Evolutionary conservation across 30 jellyfish, hydroid and myxozoan genomes (phyloP).

Genomic region (Turritopsis rubra): DNA sequence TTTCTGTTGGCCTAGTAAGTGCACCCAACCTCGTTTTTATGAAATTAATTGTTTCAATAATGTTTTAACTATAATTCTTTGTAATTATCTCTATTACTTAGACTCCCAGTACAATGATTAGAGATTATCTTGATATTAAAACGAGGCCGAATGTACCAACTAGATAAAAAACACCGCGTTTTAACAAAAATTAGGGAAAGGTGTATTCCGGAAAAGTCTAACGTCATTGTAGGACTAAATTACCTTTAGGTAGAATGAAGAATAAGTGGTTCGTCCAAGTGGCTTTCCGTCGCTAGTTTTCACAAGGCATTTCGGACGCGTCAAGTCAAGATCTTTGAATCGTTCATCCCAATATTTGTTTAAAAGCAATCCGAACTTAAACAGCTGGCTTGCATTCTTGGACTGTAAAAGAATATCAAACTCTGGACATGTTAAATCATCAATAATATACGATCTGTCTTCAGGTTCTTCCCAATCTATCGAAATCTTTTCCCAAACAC

Average conservation of each 20-base stretch:
- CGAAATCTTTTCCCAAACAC: slow-evolving; percentile 2
- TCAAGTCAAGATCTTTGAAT: background rate
- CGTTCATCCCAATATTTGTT: slow-evolving; percentile 40
- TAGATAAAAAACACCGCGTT: no score
- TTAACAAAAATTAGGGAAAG: no score
- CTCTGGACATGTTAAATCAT: slow-evolving; percentile 52
- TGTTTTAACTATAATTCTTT: no score
- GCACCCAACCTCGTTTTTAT: no score
- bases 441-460: slow-evolving; percentile 36
- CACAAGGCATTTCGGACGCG: slow-evolving; percentile 11
- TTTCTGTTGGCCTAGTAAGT: no score
- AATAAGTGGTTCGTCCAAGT: background rate
- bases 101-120: no score
- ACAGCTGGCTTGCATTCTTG: slow-evolving; percentile 26
- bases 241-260: slow-evolving; percentile 17
- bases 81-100: no score
- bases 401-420: slow-evolving; percentile 40
- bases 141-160: no score
- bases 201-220: background rate
- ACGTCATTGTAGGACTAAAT: background rate
- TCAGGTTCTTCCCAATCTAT: slow-evolving; percentile 40
- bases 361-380: slow-evolving; percentile 21
- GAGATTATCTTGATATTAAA: no score
- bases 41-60: no score
- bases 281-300: slow-evolving; percentile 6